These are phyloP conservation scores for Melanocharis versteri DNA, from an alignment of 2,113 vertebrate genomes.

Conservation along the genomic window DNA sequence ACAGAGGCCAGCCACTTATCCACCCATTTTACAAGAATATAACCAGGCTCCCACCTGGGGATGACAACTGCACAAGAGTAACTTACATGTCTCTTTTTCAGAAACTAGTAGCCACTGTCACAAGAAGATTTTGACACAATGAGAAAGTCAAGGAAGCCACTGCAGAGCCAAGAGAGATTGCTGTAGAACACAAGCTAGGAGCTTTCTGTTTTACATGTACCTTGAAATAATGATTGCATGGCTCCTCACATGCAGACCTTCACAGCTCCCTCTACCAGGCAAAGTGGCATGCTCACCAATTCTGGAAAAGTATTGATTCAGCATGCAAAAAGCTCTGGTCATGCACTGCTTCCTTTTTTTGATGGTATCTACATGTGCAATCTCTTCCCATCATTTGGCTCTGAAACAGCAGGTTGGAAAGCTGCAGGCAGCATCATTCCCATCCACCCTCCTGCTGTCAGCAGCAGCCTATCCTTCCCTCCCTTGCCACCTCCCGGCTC, in stretches of 20 bases:
- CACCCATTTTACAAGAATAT: background rate
- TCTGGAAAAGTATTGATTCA: background rate
- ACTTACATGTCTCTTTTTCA: background rate
- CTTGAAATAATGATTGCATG: background rate
- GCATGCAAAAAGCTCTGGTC: background rate
- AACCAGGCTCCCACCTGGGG: background rate
- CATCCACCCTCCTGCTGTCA: conserved; percentile 28
- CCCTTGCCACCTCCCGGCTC: conserved; percentile 3
- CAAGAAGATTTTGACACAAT: background rate
- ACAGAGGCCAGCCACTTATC: background rate
- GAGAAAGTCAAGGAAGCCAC: background rate
- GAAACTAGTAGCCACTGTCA: background rate
- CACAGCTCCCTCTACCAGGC: background rate
- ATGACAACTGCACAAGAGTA: background rate
- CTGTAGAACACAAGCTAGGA: background rate
- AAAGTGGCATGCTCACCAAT: background rate
- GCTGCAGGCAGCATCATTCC: background rate
- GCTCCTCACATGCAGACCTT: background rate
- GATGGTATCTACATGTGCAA: background rate
- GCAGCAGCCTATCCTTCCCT: conserved; percentile 3
- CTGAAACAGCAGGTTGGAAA: conserved; percentile 12
- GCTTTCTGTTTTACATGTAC: background rate
- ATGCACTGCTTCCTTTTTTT: background rate
- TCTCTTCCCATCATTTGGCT: background rate
- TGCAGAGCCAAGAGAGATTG: background rate